Conservation (phyloP, 2,113 vertebrate species). For the Rhinolophus ferrumequinum region DNA sequence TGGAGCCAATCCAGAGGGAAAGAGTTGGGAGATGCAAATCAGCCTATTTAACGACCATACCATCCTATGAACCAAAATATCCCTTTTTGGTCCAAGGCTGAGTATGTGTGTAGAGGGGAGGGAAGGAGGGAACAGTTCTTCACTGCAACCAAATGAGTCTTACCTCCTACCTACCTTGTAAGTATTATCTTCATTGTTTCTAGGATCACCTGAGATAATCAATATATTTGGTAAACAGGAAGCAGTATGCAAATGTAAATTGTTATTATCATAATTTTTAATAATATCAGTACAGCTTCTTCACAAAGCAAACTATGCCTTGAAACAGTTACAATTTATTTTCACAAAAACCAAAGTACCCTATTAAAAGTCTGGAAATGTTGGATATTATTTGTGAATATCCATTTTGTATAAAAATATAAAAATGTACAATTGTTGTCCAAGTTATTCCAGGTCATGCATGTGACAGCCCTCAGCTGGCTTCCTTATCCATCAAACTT, state of each 20-base stretch:
- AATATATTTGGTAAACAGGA: slow-evolving; percentile 25
- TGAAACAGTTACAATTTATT: background rate
- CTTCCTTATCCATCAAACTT: background rate
- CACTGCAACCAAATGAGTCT: background rate
- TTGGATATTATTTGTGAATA: background rate
- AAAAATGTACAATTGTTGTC: background rate
- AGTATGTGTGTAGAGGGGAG: no score
- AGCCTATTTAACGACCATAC: background rate
- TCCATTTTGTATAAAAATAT: background rate
- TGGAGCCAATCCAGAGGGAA: background rate
- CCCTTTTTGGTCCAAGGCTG: background rate
- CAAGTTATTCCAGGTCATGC: background rate
- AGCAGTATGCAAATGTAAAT: background rate
- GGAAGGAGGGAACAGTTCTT: background rate
- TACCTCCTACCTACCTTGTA: background rate
- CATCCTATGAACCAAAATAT: background rate
- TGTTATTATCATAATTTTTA: background rate
- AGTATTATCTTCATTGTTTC: background rate
- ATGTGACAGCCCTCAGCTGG: background rate
- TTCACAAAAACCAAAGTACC: background rate
- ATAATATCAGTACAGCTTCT: background rate
- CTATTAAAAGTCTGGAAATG: background rate
- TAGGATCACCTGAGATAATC: background rate
- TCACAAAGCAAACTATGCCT: background rate
- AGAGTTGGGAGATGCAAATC: background rate